Percentiles rank a stretch among this genome's conserved stretches.
phyloP scores from a whole-genome alignment of 2,797 vertebrate genomes.

The Anabas testudineus region DNA sequence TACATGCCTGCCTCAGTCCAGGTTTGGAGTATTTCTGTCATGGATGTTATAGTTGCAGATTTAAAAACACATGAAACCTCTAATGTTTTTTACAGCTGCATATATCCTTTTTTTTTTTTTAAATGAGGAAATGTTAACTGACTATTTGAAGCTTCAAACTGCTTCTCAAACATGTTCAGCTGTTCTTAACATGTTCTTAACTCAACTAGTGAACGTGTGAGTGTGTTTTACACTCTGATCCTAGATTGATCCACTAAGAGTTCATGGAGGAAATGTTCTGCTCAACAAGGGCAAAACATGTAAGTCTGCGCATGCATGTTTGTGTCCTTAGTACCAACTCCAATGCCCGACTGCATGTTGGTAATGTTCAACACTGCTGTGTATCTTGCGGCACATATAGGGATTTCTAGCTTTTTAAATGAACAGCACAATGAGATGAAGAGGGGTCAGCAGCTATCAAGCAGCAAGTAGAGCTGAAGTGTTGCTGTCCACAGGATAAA shows the following conservation, averaged over 20 bases:
- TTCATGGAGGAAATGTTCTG: conserved; percentile 13
- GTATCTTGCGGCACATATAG: conserved; percentile 7
- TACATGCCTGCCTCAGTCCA: conserved; percentile 30
- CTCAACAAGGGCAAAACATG: neutral
- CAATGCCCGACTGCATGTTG: neutral
- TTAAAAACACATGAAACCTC: conserved; percentile 45
- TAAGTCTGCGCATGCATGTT: conserved; percentile 8
- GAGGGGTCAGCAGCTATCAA: conserved; percentile 2
- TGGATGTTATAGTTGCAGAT: conserved; percentile 20
- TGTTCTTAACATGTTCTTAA: conserved; percentile 13
- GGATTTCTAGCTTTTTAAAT: conserved; percentile 8
- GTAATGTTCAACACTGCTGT: conserved; percentile 17
- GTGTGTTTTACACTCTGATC: neutral
- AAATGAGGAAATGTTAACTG: conserved; percentile 1
- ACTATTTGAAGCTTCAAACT: conserved; percentile 5
- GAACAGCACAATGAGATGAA: conserved; percentile 2
- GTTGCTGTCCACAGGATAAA: conserved; percentile 18
- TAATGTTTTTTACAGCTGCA: conserved; percentile 37
- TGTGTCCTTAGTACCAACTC: conserved; percentile 4
- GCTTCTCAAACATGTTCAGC: neutral
- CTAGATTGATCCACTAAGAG: conserved; percentile 14
- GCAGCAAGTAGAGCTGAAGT: conserved; percentile 17
- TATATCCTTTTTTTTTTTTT: neutral
- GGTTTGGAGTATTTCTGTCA: conserved; percentile 36
- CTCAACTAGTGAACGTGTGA: conserved; percentile 15